Evolutionary conservation across 2,797 vertebrate genomes (phyloP).

Genomic region (Myoxocephalus aenaeus): DNA sequence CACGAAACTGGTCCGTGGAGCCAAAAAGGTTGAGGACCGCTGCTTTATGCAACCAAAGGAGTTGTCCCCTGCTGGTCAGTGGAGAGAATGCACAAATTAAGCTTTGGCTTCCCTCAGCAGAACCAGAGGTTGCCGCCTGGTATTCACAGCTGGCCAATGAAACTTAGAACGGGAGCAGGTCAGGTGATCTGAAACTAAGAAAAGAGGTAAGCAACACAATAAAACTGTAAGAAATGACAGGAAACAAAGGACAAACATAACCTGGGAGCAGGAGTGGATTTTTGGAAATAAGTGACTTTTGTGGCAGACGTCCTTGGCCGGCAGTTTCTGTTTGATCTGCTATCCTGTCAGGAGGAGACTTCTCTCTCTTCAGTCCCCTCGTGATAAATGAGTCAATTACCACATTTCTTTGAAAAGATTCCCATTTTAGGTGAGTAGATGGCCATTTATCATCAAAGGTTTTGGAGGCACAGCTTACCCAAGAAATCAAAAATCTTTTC

Average conservation of each 20-base stretch:
- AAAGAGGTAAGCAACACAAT: not conserved
- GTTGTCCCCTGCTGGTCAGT: no score
- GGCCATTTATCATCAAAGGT: constrained; percentile 77
- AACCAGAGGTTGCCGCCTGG: no score
- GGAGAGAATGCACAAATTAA: no score
- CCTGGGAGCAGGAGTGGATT: not conserved
- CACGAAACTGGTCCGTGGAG: no score
- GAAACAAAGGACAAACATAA: not conserved
- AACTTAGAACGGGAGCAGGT: not conserved
- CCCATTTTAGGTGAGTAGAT: constrained; percentile 67
- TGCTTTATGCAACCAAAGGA: no score
- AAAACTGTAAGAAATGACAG: not conserved
- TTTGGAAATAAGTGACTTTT: constrained; percentile 6
- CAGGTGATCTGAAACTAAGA: not conserved
- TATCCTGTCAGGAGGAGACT: constrained; percentile 53
- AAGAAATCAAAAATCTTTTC: constrained; percentile 3
- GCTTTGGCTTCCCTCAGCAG: no score
- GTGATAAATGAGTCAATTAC: constrained; percentile 82
- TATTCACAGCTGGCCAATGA: not conserved
- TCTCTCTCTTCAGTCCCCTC: constrained; percentile 55
- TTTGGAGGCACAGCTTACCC: constrained; percentile 40
- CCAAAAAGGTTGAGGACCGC: no score
- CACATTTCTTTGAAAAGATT: constrained; percentile 69
- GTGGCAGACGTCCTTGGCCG: constrained; percentile 56
- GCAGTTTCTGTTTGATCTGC: constrained; percentile 46